These are phyloP conservation scores for Hyaena hyaena DNA, from an alignment of 2,113 vertebrate species.

Conservation along the genomic window DNA sequence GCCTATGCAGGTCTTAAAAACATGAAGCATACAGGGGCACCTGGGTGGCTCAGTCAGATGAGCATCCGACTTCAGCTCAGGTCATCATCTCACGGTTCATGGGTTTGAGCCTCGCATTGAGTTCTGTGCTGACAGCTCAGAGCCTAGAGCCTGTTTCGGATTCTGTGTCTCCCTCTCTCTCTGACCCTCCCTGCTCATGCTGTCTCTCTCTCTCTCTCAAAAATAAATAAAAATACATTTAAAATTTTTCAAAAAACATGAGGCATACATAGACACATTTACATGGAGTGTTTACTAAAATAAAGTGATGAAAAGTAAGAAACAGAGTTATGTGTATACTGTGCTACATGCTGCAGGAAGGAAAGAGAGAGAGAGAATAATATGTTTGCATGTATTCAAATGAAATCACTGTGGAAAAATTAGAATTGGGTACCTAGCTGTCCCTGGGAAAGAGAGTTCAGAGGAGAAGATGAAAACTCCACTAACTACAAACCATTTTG, in stretches of 20 bases:
- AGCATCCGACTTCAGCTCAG: too few relatives aligned
- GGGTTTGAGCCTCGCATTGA: too few relatives aligned
- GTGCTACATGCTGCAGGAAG: neutral
- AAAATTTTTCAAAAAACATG: neutral
- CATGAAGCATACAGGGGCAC: neutral
- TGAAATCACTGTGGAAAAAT: neutral
- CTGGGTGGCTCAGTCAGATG: too few relatives aligned
- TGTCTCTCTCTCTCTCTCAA: too few relatives aligned
- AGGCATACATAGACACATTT: neutral
- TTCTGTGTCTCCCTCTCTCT: too few relatives aligned
- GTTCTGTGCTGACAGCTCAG: too few relatives aligned
- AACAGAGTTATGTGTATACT: neutral
- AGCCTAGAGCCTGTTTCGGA: too few relatives aligned
- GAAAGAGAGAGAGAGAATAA: neutral
- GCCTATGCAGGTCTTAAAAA: neutral
- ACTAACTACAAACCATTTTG: neutral
- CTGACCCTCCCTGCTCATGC: too few relatives aligned
- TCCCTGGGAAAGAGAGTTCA: neutral
- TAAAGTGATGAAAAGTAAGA: slow-evolving; percentile 31
- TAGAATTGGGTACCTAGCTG: neutral
- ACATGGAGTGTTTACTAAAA: neutral
- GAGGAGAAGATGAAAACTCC: neutral
- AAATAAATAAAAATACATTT: too few relatives aligned
- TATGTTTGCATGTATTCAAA: neutral
- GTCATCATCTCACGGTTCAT: too few relatives aligned